phyloP scores from a whole-genome alignment of 2,888 invertebrate genomes.

The Ochropacha duplaris region DNA sequence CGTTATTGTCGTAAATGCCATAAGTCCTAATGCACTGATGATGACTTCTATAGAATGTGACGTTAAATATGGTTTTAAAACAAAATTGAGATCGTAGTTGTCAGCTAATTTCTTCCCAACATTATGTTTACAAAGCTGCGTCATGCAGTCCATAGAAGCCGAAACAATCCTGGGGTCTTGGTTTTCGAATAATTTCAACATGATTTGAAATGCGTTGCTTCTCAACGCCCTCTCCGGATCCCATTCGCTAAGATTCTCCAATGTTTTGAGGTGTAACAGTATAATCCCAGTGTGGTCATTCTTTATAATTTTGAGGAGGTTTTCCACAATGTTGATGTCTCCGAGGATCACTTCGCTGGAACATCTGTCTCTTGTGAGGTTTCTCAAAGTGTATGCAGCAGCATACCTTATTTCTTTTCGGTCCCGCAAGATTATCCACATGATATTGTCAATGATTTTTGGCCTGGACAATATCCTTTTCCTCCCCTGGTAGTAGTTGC shows the following conservation, averaged over 20 bases:
- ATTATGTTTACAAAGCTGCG: constrained; percentile 66
- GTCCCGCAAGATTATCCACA: constrained; percentile 59
- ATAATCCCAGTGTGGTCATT: constrained; percentile 66
- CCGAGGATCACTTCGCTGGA: constrained; percentile 48
- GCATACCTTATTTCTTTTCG: constrained; percentile 67
- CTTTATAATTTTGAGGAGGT: constrained; percentile 64
- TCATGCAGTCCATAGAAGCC: constrained; percentile 64
- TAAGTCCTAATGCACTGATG: constrained; percentile 56
- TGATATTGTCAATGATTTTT: constrained; percentile 53
- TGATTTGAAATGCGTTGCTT: constrained; percentile 65
- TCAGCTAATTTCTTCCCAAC: constrained; percentile 64
- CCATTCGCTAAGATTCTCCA: constrained; percentile 59
- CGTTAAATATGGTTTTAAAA: constrained; percentile 38
- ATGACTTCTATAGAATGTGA: constrained; percentile 44
- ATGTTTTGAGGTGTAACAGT: constrained; percentile 57
- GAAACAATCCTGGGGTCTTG: constrained; percentile 49
- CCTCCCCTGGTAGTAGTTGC: constrained; percentile 57
- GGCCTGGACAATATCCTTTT: constrained; percentile 53
- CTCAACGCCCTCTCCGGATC: constrained; percentile 56
- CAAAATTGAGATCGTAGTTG: constrained; percentile 54
- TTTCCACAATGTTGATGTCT: constrained; percentile 52
- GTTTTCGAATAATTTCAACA: constrained; percentile 51
- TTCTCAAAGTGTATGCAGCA: constrained; percentile 58
- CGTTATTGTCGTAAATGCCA: constrained; percentile 63
- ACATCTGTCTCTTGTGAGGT: constrained; percentile 54